Base-by-base conservation (phyloP, 2,888 invertebrate species). In the Agapostemon virescens region DNA sequence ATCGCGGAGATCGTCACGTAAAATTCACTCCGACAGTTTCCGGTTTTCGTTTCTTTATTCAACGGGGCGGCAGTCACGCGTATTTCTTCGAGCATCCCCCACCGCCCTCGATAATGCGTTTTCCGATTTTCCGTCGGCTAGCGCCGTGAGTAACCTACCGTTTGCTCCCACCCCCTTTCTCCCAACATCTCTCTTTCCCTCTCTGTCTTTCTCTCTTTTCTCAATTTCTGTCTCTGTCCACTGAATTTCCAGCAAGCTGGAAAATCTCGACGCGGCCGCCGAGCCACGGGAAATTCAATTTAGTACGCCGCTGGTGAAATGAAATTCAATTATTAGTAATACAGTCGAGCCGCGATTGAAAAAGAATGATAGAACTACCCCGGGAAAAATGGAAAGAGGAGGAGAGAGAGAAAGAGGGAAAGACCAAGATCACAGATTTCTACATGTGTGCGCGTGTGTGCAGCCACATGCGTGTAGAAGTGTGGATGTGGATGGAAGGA, bases 301-400 rank as follows among this genome's bases (percentile, higher is more conserved):
- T 86, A 58, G 77, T 69, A 71, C 70, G 73, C 82, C 70, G 72
- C 77, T 69, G 67, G 73, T 80, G 81, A 85, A 86, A 83, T 78
- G 84, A 79, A 85, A 86, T 88, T 85, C 84, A 85, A 84, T 85
- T 86, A 88, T 86, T 85, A 84, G 86, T 83, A 84, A 88, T 86
- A 84, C 84, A 79, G 82, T 76, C 58, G 80, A 23, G 79, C 64
- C 77, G 49, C 82, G 79, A 76, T 74, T 79, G 76, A 70, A 82
- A 84, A 77, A 75, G 78, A 82, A 85, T 76, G 81, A 81, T 63
- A 72, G 71, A 74, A 26, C 63, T 13, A 38, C 11, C 17, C 38
- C 49, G 45, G 49, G 49, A 52, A 36, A 15, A 69, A n/a, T n/a
- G 26, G 63, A n/a, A 15, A 3, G n/a, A n/a, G 30, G 17, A n/a